These are phyloP conservation scores for Cavia porcellus DNA, from an alignment of 2,113 vertebrate species.

Conservation along the genomic window DNA sequence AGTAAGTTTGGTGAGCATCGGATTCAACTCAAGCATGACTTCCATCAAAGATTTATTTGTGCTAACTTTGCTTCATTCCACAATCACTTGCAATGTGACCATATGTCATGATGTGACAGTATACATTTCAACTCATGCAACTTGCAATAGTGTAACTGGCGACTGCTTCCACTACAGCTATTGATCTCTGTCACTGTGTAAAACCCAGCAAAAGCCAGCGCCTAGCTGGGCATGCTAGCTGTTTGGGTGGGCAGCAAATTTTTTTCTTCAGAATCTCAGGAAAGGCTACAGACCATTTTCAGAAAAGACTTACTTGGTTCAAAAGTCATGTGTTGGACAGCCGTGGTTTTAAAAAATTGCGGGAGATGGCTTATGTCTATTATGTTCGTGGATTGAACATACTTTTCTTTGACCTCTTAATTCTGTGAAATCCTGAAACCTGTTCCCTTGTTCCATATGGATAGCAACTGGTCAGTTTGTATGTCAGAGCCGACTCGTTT, in stretches of 20 bases:
- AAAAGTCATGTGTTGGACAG: not conserved
- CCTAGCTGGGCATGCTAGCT: not conserved
- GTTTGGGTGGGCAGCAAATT: not conserved
- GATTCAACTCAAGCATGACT: slow-evolving; percentile 29
- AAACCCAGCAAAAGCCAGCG: not conserved
- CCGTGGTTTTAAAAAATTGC: not conserved
- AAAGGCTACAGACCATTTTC: not conserved
- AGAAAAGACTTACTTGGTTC: slow-evolving; percentile 48
- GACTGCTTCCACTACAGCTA: slow-evolving; percentile 28
- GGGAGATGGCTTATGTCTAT: not conserved
- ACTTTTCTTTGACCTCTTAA: not conserved
- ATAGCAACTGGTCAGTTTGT: not conserved
- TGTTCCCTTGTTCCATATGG: not conserved
- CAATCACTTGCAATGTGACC: not conserved
- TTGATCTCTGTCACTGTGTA: slow-evolving; percentile 24
- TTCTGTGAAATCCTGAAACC: not conserved
- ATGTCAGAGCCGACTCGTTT: not conserved
- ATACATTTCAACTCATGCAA: slow-evolving; percentile 42
- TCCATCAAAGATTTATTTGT: not conserved
- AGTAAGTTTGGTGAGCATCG: slow-evolving; percentile 4
- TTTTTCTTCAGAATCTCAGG: slow-evolving; percentile 39
- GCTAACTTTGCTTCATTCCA: slow-evolving; percentile 47
- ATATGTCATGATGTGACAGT: not conserved
- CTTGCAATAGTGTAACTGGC: not conserved
- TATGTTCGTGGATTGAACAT: not conserved